These are phyloP conservation scores for Epinotia ramella DNA, from an alignment of 2,888 invertebrate species.

Conservation along the genomic window DNA sequence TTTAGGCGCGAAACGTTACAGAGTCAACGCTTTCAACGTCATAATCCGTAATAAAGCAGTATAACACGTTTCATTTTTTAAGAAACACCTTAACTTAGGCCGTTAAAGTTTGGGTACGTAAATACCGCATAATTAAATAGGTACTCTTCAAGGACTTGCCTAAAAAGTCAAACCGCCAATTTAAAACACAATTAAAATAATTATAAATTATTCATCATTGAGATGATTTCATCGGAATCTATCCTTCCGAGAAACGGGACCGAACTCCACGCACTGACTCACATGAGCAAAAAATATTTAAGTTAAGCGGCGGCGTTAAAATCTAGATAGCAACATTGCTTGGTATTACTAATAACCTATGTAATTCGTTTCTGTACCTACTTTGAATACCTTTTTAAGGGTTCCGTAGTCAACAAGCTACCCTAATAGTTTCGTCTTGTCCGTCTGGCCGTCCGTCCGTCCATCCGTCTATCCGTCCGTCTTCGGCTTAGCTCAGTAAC, in stretches of 20 bases:
- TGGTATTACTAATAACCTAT: not conserved
- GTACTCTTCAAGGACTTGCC: constrained; percentile 3
- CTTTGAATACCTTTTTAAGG: too few relatives aligned
- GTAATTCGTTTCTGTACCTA: not conserved
- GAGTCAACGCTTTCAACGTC: constrained; percentile 17
- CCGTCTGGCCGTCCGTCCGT: too few relatives aligned
- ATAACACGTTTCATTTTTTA: too few relatives aligned
- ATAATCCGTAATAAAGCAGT: not conserved
- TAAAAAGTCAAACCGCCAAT: constrained; percentile 27
- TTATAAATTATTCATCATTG: constrained; percentile 30
- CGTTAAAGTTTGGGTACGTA: not conserved
- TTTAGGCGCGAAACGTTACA: constrained; percentile 21
- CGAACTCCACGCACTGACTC: constrained; percentile 53
- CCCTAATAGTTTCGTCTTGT: too few relatives aligned
- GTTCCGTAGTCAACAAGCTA: too few relatives aligned
- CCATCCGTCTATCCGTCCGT: too few relatives aligned
- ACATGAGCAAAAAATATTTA: constrained; percentile 37
- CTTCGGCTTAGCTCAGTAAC: too few relatives aligned
- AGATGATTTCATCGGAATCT: constrained; percentile 47
- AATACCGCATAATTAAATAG: not conserved
- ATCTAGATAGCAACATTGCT: constrained; percentile 23
- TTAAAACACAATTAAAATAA: constrained; percentile 42
- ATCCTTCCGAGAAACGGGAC: constrained; percentile 56
- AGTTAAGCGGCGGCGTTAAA: not conserved
- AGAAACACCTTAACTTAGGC: too few relatives aligned